phyloP scores from a whole-genome alignment of 2,113 vertebrate genomes.

The Nansenia antarctica region DNA sequence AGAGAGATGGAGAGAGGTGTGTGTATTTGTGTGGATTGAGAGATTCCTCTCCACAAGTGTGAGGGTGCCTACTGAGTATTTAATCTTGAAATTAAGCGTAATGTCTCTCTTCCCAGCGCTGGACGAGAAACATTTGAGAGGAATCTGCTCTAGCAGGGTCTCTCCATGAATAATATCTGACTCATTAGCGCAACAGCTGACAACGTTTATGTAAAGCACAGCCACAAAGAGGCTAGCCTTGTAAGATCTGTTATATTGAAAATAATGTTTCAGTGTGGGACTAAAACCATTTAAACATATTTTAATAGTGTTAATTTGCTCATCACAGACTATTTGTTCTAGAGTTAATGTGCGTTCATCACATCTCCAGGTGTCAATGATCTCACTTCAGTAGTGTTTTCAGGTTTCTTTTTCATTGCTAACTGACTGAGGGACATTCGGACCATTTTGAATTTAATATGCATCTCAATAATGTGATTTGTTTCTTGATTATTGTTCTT shows the following conservation, averaged over 20 bases:
- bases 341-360: no score
- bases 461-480: no score
- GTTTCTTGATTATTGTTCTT: no score
- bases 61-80: conserved; percentile 30
- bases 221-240: not conserved
- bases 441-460: no score
- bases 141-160: conserved; percentile 51
- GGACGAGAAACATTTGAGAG: conserved; percentile 14
- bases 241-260: not conserved
- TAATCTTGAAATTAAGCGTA: conserved; percentile 50
- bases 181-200: conserved; percentile 51
- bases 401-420: no score
- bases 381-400: no score
- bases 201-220: conserved; percentile 24
- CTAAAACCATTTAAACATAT: no score
- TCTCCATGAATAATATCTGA: conserved; percentile 48
- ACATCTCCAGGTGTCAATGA: no score
- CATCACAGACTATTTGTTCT: no score
- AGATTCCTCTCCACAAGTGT: conserved; percentile 35
- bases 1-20: not conserved
- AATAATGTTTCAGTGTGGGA: not conserved
- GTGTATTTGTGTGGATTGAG: not conserved
- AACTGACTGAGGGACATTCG: no score
- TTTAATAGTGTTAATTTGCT: no score
- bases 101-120: conserved; percentile 30